Conservation (phyloP, 2,888 invertebrate genomes). For the Apocheima hispidaria region DNA sequence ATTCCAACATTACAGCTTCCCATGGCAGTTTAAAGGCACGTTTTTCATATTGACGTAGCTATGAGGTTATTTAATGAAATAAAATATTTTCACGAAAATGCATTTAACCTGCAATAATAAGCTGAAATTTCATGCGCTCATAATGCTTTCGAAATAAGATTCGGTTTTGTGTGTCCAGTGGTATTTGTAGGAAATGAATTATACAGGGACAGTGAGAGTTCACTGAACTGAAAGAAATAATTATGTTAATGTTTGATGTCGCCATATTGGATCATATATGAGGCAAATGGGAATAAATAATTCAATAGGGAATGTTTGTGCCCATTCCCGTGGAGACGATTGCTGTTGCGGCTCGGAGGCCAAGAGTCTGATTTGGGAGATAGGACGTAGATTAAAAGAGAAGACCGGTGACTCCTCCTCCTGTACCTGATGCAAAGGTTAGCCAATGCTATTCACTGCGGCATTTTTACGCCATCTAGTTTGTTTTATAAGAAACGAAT, state of each 20-base stretch:
- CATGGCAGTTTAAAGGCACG: constrained; percentile 11
- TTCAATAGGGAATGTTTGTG: no score
- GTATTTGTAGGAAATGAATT: constrained; percentile 44
- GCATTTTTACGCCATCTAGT: no score
- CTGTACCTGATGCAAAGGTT: no score
- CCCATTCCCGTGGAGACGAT: no score
- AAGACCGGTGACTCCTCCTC: no score
- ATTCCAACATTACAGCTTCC: neutral
- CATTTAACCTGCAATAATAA: constrained; percentile 44
- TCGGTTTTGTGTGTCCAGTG: constrained; percentile 21
- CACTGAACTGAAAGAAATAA: constrained; percentile 49
- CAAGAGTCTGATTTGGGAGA: no score
- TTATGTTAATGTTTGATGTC: constrained; percentile 48
- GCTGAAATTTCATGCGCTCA: constrained; percentile 27
- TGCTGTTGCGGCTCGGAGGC: no score
- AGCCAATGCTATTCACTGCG: no score
- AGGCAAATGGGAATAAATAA: no score
- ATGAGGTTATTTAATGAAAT: constrained; percentile 35
- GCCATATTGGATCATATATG: constrained; percentile 39
- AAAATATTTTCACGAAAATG: constrained; percentile 43
- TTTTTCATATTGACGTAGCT: constrained; percentile 34
- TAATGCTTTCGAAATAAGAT: constrained; percentile 21
- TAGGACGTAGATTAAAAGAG: no score
- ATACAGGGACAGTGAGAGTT: constrained; percentile 41
- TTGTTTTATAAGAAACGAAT: no score